Base-by-base conservation (phyloP, 2,888 invertebrate genomes). In the Scrobipalpa atriplicella region DNA sequence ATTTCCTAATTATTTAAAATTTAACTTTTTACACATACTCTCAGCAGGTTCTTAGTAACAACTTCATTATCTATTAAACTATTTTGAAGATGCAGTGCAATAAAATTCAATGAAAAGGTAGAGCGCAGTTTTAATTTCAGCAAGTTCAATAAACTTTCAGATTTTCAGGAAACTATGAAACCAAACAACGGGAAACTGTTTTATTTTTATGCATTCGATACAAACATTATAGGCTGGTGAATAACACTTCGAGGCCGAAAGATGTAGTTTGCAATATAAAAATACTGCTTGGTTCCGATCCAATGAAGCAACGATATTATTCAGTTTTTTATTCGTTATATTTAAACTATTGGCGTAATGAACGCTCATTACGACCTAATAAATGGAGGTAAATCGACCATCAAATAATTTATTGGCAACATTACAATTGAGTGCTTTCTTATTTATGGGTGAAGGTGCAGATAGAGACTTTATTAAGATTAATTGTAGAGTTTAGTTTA, bases 231-330 rank as follows among this genome's bases (percentile, higher is more conserved):
- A 29, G 13, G 16, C 38, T 16, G 29, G 7, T 29, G 16, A 38
- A 38, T 36, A 36, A 56, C 11, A 16, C 38, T 58, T 36, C 29
- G 38, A 10, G 38, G 16, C 29, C 60, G 69, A 69, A 68, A 74
- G 70, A 78, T 77, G 78, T 76, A 69, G 72, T 69, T 74, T 73
- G 72, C 69, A 70, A 75, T 76, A 78, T 77, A 77, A 76, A 79
- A 77, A 75, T 78, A 72, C 65, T 62, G 64, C 67, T 73, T 79
- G 78, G 81, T 78, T 79, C 74, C 73, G 72, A 72, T 78, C 78
- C 79, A 81, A 51, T 47, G 67, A 64, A 62, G 62, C 62, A 67
- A 67, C 69, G 64, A 16, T 63, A 29, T 18, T 11, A 56, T 16
- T 54, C n/a, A 8, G 11, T 16, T 36, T 29, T 58, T 16, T n/a